These are phyloP conservation scores for Mungos mungo DNA, from an alignment of 2,113 vertebrate genomes.

Conservation along the genomic window DNA sequence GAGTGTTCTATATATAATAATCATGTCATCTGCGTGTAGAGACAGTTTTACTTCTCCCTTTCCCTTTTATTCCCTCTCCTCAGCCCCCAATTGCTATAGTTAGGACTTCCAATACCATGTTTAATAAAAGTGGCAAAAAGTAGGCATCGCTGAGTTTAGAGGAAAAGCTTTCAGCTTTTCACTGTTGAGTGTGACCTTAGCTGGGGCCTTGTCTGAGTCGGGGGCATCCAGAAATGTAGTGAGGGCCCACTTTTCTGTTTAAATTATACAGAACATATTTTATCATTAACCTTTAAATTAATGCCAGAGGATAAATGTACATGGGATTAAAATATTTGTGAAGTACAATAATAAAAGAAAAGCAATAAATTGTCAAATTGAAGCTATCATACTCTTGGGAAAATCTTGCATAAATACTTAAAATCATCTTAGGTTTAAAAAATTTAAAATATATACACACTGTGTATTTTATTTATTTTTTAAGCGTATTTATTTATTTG, in stretches of 20 bases:
- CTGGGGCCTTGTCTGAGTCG: background rate
- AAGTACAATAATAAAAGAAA: background rate
- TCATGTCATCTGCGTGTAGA: background rate
- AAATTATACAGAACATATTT: background rate
- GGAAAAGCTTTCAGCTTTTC: too few species aligned
- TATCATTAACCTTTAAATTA: slow-evolving; percentile 25
- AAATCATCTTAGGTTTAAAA: background rate
- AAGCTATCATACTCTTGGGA: background rate
- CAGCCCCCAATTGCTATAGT: too few species aligned
- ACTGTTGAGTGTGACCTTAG: background rate
- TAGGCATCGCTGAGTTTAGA: too few species aligned
- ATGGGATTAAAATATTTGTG: background rate
- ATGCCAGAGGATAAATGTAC: background rate
- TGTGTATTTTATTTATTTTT: background rate
- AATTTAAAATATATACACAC: background rate
- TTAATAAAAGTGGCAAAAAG: too few species aligned
- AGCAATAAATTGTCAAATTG: background rate
- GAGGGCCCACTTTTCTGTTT: background rate
- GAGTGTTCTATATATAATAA: background rate
- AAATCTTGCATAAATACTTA: background rate
- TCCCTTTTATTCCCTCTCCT: background rate
- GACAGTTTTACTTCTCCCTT: background rate
- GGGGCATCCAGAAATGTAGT: background rate
- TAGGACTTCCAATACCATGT: too few species aligned
- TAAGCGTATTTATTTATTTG: too few species aligned